phyloP scores from a whole-genome alignment of 2,113 vertebrate genomes.

The Nannospalax galili region DNA sequence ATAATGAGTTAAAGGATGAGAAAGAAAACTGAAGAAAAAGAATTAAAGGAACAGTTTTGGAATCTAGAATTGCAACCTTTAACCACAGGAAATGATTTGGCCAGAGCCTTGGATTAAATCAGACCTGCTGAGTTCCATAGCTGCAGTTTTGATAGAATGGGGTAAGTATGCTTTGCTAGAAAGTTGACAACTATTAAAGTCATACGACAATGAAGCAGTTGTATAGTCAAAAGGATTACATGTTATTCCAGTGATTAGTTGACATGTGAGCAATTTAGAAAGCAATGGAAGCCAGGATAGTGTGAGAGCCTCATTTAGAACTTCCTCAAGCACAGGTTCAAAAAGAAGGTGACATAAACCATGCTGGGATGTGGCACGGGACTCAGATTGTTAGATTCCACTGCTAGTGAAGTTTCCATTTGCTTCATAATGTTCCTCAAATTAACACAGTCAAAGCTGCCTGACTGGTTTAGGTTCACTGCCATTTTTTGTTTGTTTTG shows the following conservation, averaged over 20 bases:
- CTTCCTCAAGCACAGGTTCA: background rate
- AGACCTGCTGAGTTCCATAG: background rate
- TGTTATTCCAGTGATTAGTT: constrained; percentile 27
- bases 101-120: background rate
- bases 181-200: background rate
- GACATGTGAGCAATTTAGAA: background rate
- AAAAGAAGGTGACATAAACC: background rate
- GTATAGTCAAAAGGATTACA: background rate
- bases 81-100: background rate
- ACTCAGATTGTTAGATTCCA: background rate
- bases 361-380: background rate
- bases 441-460: background rate
- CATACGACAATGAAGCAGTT: constrained; percentile 28
- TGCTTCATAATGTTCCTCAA: background rate
- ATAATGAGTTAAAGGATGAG: background rate
- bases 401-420: background rate
- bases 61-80: background rate
- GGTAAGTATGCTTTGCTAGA: background rate
- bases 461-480: background rate
- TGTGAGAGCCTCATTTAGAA: background rate
- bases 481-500: background rate
- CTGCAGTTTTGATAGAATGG: background rate
- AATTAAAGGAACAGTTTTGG: constrained; percentile 28
- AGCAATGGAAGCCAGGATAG: background rate
- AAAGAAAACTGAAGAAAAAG: background rate